Percentiles rank a stretch among this genome's conserved stretches.
Evolutionary conservation across 1,140 invertebrate species (phyloP).

Genomic region (Eupeodes corollae): DNA sequence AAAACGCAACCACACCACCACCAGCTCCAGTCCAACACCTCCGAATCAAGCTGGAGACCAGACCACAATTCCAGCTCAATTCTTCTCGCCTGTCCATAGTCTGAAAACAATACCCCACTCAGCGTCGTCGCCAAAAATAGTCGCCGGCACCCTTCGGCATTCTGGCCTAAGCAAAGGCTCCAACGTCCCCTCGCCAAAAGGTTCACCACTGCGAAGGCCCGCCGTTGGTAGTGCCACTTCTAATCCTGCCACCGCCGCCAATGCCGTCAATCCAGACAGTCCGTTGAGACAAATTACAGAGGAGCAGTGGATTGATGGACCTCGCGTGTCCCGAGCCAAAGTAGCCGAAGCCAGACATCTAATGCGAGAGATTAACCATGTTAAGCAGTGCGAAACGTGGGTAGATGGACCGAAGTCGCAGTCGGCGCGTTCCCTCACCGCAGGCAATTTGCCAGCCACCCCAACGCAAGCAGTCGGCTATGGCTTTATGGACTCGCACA

Average conservation of each 20-base stretch:
- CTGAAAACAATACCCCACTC: conserved; percentile 9
- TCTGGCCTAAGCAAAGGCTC: conserved; percentile 23
- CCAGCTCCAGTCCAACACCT: conserved; percentile 4
- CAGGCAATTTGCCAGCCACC: conserved; percentile 28
- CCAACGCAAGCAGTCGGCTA: conserved; percentile 43
- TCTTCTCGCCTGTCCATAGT: conserved; percentile 9
- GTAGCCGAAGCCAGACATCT: conserved; percentile 70
- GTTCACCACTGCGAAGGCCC: conserved; percentile 43
- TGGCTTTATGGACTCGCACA: conserved; percentile 82
- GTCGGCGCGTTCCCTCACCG: conserved; percentile 24
- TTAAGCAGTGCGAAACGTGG: conserved; percentile 79
- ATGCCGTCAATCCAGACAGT: conserved; percentile 22
- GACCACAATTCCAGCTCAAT: not conserved
- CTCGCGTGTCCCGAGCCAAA: conserved; percentile 70
- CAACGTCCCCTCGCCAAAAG: conserved; percentile 43
- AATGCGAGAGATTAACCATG: conserved; percentile 60
- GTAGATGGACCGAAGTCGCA: conserved; percentile 72
- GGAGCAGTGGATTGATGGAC: conserved; percentile 94
- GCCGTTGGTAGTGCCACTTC: conserved; percentile 13
- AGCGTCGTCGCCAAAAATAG: conserved; percentile 13
- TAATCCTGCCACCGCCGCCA: conserved; percentile 36
- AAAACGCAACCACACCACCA: conserved; percentile 15
- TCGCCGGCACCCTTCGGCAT: conserved; percentile 9
- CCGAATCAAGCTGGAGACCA: not conserved
- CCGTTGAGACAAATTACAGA: conserved; percentile 45